Evolutionary conservation across 2,113 vertebrate species (phyloP).

Genomic region (Malurus melanocephalus): DNA sequence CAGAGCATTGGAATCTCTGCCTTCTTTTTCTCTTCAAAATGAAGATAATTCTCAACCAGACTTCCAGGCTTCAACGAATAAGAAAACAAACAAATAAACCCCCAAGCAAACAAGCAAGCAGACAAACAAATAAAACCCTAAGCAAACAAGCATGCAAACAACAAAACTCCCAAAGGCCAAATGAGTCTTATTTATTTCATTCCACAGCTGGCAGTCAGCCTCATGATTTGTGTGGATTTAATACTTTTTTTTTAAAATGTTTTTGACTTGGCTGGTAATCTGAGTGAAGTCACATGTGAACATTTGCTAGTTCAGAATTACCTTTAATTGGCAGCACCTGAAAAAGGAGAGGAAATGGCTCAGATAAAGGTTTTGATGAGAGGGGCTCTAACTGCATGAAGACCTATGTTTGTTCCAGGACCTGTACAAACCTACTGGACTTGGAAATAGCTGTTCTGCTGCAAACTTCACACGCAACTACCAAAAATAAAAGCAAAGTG

Average conservation of each 20-base stretch:
- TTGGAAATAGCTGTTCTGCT: neutral
- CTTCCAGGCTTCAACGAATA: neutral
- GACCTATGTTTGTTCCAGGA: neutral
- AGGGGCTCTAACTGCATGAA: fast-evolving
- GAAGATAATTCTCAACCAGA: neutral
- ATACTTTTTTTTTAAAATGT: neutral
- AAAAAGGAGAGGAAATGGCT: neutral
- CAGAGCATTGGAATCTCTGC: neutral
- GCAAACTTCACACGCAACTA: neutral
- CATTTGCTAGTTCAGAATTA: neutral
- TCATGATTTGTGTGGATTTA: neutral
- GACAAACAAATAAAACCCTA: neutral
- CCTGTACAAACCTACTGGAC: neutral
- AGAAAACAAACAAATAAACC: neutral
- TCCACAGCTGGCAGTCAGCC: neutral
- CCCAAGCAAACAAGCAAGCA: neutral
- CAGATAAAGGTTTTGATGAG: neutral
- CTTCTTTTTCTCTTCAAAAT: neutral
- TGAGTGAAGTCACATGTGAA: neutral
- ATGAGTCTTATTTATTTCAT: neutral
- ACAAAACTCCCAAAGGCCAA: neutral
- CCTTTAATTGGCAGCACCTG: neutral
- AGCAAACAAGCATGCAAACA: neutral
- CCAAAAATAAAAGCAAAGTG: neutral
- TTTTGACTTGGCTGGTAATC: neutral